Base-by-base conservation (phyloP, 2,888 invertebrate genomes). In the Clanis bilineata region DNA sequence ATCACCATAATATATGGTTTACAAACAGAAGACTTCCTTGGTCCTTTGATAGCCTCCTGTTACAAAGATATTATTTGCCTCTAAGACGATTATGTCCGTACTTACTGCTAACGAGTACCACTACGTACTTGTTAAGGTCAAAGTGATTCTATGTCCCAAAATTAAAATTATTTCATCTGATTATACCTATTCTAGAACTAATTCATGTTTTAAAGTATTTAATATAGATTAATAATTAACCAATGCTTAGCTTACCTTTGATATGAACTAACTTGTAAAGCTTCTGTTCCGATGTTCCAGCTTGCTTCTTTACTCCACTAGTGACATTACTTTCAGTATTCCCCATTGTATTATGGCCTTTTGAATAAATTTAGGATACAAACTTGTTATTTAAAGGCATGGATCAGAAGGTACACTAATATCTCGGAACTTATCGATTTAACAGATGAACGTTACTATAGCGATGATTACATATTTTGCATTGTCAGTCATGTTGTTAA, bases 291-390 rank as follows among this genome's bases (percentile, higher is more conserved):
- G 96, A 96, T 12, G 96, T 95, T 22, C 97, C 97, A 2, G 98
- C 98, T 84, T 99, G 98, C 70, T 98, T 98, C 85, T 98, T 99
- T 18, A 99, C 98, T 45, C 98, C 98, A 85, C 97, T 97, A 0
- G 97, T 97, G 0, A 98, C 98, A 86, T 96, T 96, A 75, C 96
- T 96, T 77, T 96, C 96, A 2, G 96, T 96, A 92, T 96, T 96
- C 80, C 96, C 96, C 96, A 70, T 71, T 47, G 38, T 57, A 23
- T n/a, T 18, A 18, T 41, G 18, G 10, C 10, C 28, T 18, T 43
- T n/a, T n/a, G n/a, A n/a, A 10, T 6, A 2, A 12, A 25, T 22
- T 15, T 23, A 23, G n/a, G 3, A 38, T 21, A 39, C n/a, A 56
- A 41, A 39, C 4, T 39, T 15, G 6, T 6, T 41, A 41, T 41